A percentile compares a stretch with the other conserved stretches of the same genome.
Evolutionary conservation across 2,797 vertebrate species (phyloP).

Genomic region (Aldrovandia affinis): DNA sequence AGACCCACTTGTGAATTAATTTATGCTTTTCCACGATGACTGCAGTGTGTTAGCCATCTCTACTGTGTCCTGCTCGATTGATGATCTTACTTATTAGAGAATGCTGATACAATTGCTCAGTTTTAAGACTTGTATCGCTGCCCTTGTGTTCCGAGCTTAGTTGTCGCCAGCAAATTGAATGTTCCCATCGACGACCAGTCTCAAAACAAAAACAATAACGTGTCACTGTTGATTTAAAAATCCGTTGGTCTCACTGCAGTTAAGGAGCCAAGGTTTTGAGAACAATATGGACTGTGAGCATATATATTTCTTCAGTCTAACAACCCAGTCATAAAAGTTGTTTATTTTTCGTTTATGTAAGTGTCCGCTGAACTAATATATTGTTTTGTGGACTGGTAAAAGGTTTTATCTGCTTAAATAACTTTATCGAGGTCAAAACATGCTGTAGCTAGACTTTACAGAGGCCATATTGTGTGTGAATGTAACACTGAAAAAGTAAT

Average conservation of each 20-base stretch:
- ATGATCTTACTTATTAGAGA: neutral
- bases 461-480: neutral
- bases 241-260: neutral
- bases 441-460: neutral
- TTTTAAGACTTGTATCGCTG: neutral
- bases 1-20: neutral
- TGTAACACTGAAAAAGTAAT: neutral
- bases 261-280: neutral
- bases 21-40: neutral
- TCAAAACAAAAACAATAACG: neutral
- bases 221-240: constrained; percentile 5
- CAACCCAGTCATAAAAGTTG: neutral
- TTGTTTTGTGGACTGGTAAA: neutral
- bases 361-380: neutral
- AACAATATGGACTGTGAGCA: neutral
- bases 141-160: neutral
- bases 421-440: neutral
- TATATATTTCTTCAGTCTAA: neutral
- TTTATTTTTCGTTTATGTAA: neutral
- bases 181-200: neutral
- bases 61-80: neutral
- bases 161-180: neutral
- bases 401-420: neutral
- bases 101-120: too few relatives aligned
- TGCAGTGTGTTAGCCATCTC: neutral